phyloP scores from a whole-genome alignment of 2,797 vertebrate genomes.

The Enteromius anoplus region DNA sequence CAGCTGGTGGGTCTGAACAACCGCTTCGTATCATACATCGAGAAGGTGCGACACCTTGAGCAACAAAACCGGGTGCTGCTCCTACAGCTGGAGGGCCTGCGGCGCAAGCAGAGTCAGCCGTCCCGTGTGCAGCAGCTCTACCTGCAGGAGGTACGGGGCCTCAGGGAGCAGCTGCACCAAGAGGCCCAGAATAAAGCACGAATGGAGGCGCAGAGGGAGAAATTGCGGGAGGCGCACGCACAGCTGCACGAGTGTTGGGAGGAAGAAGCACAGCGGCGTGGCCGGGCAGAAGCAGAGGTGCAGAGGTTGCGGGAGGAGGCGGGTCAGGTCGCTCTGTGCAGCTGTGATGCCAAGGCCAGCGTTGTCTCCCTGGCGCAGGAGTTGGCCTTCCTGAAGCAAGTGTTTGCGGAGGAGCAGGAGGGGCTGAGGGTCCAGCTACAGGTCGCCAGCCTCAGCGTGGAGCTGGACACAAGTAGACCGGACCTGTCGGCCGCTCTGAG shows the following conservation, averaged over 20 bases:
- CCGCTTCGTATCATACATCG: constrained; percentile 83
- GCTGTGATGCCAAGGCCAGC: constrained; percentile 73
- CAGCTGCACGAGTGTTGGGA: constrained; percentile 75
- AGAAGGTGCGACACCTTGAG: constrained; percentile 83
- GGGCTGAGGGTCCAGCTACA: constrained; percentile 78
- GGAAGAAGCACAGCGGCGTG: constrained; percentile 69
- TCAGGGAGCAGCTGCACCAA: constrained; percentile 78
- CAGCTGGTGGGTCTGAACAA: constrained; percentile 83
- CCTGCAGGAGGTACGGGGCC: constrained; percentile 75
- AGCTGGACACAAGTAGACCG: constrained; percentile 78
- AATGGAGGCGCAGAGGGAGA: constrained; percentile 77
- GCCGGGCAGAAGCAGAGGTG: constrained; percentile 73
- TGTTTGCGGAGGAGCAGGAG: constrained; percentile 77
- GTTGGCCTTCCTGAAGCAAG: constrained; percentile 79
- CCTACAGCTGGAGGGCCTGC: constrained; percentile 77
- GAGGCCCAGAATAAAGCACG: constrained; percentile 79
- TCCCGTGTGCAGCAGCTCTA: constrained; percentile 79
- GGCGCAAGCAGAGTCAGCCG: constrained; percentile 72
- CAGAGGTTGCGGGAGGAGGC: constrained; percentile 74
- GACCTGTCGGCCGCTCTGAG: constrained; percentile 81
- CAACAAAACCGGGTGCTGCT: constrained; percentile 80
- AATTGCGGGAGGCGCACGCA: constrained; percentile 70
- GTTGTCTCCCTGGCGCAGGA: constrained; percentile 77
- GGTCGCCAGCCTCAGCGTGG: constrained; percentile 73
- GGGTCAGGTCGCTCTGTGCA: constrained; percentile 67